Conservation (phyloP, 2,888 invertebrate genomes). For the Oxyteleia sp. region DNA sequence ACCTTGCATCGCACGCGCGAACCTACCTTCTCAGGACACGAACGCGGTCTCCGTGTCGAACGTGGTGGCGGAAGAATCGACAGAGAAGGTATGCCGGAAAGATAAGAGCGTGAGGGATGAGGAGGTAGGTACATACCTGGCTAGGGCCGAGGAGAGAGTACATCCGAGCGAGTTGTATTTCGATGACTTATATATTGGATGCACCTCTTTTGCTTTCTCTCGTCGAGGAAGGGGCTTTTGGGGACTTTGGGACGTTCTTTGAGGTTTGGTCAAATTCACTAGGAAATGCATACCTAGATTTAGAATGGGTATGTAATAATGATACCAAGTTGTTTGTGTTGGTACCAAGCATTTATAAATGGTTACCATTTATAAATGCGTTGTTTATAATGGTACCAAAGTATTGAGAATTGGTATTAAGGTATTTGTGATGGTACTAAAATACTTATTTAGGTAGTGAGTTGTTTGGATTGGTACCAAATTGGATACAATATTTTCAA, state of each 20-base stretch:
- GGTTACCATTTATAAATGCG: too few species aligned
- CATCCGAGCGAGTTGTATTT: conserved; percentile 80
- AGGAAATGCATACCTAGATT: not conserved
- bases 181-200: conserved; percentile 84
- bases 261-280: conserved; percentile 13
- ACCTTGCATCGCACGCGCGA: conserved; percentile 66
- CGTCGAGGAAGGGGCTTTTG: conserved; percentile 56
- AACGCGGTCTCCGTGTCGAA: conserved; percentile 60
- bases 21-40: conserved; percentile 66
- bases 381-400: too few species aligned
- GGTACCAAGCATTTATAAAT: too few species aligned
- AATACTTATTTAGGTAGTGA: too few species aligned
- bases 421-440: too few species aligned
- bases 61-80: conserved; percentile 72
- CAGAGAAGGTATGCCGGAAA: conserved; percentile 58
- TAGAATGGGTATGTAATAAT: too few species aligned
- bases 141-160: conserved; percentile 86
- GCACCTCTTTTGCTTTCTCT: conserved; percentile 77
- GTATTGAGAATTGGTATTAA: too few species aligned
- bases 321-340: conserved; percentile 65
- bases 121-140: conserved; percentile 82
- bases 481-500: too few species aligned
- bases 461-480: too few species aligned
- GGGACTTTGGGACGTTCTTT: conserved; percentile 24
- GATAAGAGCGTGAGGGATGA: conserved; percentile 72